Evolutionary conservation across 92 coral and sea anemone species (phyloP), one percentile per base, ranked within the genome.

Genomic region (Muricea muricata): DNA sequence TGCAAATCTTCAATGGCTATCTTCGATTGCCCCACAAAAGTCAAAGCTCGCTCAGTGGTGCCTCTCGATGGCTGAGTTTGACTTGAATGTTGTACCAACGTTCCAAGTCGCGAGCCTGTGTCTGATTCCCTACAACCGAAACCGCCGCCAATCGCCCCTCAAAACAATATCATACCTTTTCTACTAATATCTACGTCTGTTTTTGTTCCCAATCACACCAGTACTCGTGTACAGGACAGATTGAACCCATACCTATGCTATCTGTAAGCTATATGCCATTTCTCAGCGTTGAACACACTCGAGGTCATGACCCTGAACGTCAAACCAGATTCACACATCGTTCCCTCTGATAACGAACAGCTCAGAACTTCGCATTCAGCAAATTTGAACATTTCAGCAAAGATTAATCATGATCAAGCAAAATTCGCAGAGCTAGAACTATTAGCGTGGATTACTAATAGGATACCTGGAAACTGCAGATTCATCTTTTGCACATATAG

Each of bases 11-110:
- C 79, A 84, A 34, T 85, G 92, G 89, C 41, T 85, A 5, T 78
- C 85, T 26, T 83, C 89, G 47, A 70, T 89, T 30, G 86, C 92
- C 69, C 92, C 92, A 78, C 89, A 68, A 30, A 85, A 88, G 54
- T 82, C 81, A 20, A 84, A 88, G 86, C 86, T 75, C 25, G 87
- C 93, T 29, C 40, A 87, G n/a, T 86, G 90, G 87, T 90, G 90
- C 55, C 82, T 90, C 87, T 68, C 83, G 9, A 86, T 90, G 88
- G 90, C 88, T 4, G 85, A 86, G 65, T 81, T 86, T 81, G 85
- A 76, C 70, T 80, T 89, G 55, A 82, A 75, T 50, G 66, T 86
- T 45, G 75, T 86, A 65, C 86, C 11, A 81, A 80, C 80, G 87
- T 47, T 28, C 52, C 81, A 34, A 81, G 83, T 21, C 83, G 87